These are phyloP conservation scores for Melolontha melolontha DNA, from an alignment of 2,888 invertebrate genomes.

Conservation along the genomic window DNA sequence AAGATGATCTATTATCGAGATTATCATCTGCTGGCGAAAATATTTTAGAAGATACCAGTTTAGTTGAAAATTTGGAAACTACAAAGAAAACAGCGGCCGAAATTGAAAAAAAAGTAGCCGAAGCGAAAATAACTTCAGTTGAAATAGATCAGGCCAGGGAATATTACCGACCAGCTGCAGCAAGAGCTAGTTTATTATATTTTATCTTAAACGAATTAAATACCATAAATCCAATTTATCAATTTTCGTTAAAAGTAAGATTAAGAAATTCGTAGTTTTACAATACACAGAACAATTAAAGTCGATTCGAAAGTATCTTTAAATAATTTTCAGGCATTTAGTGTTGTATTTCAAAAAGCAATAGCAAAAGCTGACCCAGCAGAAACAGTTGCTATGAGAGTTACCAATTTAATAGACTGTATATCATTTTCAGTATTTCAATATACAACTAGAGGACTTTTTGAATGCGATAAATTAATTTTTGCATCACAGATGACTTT, in stretches of 20 bases:
- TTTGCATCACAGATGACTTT: conserved; percentile 97
- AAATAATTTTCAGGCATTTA: conserved; percentile 81
- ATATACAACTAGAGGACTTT: conserved; percentile 93
- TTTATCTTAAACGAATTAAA: conserved; percentile 96
- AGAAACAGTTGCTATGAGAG: conserved; percentile 81
- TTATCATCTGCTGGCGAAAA: conserved; percentile 93
- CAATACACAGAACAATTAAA: not conserved
- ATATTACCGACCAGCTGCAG: conserved; percentile 88
- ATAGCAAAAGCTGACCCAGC: conserved; percentile 89
- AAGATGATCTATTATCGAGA: conserved; percentile 91
- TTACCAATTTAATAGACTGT: conserved; percentile 91
- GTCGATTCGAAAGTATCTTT: conserved; percentile 23
- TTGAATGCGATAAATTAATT: conserved; percentile 96
- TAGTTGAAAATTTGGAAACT: conserved; percentile 96
- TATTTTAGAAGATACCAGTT: conserved; percentile 92
- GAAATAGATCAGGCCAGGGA: conserved; percentile 95
- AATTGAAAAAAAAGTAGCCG: conserved; percentile 92
- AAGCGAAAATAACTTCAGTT: conserved; percentile 91
- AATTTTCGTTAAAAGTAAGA: conserved; percentile 91
- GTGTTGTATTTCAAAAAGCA: conserved; percentile 97
- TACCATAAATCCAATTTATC: conserved; percentile 96
- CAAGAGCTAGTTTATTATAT: conserved; percentile 92
- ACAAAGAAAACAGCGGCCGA: conserved; percentile 96
- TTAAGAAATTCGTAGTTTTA: conserved; percentile 3
- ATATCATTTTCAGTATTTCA: conserved; percentile 95